Evolutionary conservation across 35 echinoderm and acorn worm species (phyloP), one percentile per base, ranked within the genome.

Genomic region (Heliocidaris tuberculata): DNA sequence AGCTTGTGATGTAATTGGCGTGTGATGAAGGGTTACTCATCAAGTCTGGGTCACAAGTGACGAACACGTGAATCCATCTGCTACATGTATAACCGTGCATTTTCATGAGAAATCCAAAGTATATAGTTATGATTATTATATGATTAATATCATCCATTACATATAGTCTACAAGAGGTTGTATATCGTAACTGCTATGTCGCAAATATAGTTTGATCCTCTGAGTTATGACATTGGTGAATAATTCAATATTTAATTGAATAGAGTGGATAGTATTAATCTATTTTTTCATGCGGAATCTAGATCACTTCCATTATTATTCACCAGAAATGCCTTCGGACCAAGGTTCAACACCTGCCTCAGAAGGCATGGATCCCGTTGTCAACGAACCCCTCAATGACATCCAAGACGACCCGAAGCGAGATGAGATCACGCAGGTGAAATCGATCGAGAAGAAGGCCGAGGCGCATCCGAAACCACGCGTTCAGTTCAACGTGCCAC

Each of bases 261-360:
- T 13, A 88, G 10, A 5, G 86, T 48, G 16, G 47, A 88, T 2
- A 48, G 86, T 21, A 88, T 13, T 16, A 21, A 11, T 2, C 31
- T 35, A 88, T 88, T 35, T 88, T 88, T 32, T 88, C 30, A 88
- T 88, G 60, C 60, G 86, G 47, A 35, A 32, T 13, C 86, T 35
- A 35, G 31, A 35, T 32, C 86, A 48, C 86, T 88, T 32, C 31
- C 86, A 88, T 9, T 88, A 15, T 30, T 32, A 48, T 70, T 70
- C 86, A 88, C 31, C 86, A 88, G 86, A 88, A 48, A 88, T 88
- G 86, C 86, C 86, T 88, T 32, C 86, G 5, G 86, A 88, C 16
- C 31, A 88, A 17, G 86, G 86, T 19, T 88, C 86, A 88, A 6
- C 86, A 48, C 31, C 47, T 32, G 86, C 86, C 86, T 9, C 86